Evolutionary conservation across 2,113 vertebrate genomes (phyloP), one percentile per base, ranked within the genome.

Genomic region (Xenopus laevis): DNA sequence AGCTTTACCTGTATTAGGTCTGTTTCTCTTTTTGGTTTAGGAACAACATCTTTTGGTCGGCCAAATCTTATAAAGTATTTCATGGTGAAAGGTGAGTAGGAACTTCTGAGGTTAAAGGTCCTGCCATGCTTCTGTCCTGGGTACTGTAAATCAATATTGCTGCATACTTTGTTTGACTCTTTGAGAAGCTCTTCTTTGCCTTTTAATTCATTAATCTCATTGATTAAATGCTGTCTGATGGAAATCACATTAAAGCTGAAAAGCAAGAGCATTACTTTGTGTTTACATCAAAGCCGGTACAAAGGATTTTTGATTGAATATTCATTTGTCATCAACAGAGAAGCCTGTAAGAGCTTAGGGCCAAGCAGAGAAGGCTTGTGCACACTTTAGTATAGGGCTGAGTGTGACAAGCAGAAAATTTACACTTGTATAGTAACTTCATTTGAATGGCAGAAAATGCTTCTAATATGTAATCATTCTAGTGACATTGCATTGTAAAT

Each of bases 231-330:
- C 44, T 77, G 74, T 27, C 33, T 45, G 18, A 44, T 67, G 46
- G 74, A 77, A 70, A 70, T 64, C 1, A 70, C 23, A 70, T 77
- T 77, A 18, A 77, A 46, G 33, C 74, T 77, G 62, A 27, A 70
- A 67, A 4, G 52, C 15, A 64, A 77, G 16, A 55, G 47, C 15
- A 55, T 16, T 55, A 55, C 53, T 55, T n/a, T 7, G 53, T 16
- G 4, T n/a, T 55, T 55, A 55, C 15, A 55, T 55, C 15, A 55
- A n/a, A 55, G 15, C 53, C 4, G 18, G 4, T 55, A 16, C 5
- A 2, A 55, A n/a, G 7, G 53, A 16, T 55, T 2, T 55, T 55
- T 2, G 53, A 16, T 3, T 55, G 15, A 21, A 3, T 7, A 60
- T 23, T 21, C 2, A 27, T 23, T 23, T 13, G 21, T 27, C 20